Evolutionary conservation across 2,797 vertebrate species (phyloP).

Genomic region (Atherinosoma microstoma): DNA sequence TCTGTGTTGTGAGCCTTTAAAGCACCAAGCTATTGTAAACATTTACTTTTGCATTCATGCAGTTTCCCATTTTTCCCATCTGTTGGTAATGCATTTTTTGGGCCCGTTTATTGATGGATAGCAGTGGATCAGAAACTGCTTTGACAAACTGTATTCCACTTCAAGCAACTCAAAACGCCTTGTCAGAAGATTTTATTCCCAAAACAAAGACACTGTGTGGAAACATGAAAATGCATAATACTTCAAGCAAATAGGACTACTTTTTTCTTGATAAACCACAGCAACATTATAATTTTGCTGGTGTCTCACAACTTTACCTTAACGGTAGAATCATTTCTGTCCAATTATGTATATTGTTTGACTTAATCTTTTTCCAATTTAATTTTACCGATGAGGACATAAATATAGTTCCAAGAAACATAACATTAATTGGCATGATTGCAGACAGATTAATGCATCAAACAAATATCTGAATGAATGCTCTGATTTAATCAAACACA

Average conservation of each 20-base stretch:
- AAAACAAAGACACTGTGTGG: slow-evolving; percentile 41
- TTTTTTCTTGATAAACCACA: slow-evolving; percentile 22
- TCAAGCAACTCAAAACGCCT: slow-evolving; percentile 29
- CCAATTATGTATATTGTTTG: not conserved
- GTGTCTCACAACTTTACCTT: slow-evolving; percentile 6
- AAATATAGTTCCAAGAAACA: slow-evolving; percentile 11
- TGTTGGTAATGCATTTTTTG: slow-evolving; percentile 36
- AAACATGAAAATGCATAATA: slow-evolving; percentile 36
- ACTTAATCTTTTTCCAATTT: not conserved
- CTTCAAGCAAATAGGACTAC: slow-evolving; percentile 1
- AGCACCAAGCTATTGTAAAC: slow-evolving; percentile 32
- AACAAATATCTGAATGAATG: slow-evolving; percentile 40
- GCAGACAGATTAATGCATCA: slow-evolving; percentile 32
- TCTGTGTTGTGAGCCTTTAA: slow-evolving; percentile 27
- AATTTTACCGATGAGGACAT: slow-evolving; percentile 18
- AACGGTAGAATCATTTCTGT: no score
- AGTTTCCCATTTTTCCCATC: slow-evolving; percentile 26
- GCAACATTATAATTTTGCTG: slow-evolving; percentile 18
- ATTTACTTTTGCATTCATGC: slow-evolving; percentile 44
- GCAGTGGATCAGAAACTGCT: slow-evolving; percentile 40
- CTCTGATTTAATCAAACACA: slow-evolving; percentile 39
- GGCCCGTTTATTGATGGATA: slow-evolving; percentile 45
- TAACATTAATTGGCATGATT: slow-evolving; percentile 41
- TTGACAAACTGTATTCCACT: slow-evolving; percentile 42
- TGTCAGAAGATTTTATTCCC: slow-evolving; percentile 28